Conservation (phyloP, 92 coral and sea anemone species). For the Actinernus sp. region DNA sequence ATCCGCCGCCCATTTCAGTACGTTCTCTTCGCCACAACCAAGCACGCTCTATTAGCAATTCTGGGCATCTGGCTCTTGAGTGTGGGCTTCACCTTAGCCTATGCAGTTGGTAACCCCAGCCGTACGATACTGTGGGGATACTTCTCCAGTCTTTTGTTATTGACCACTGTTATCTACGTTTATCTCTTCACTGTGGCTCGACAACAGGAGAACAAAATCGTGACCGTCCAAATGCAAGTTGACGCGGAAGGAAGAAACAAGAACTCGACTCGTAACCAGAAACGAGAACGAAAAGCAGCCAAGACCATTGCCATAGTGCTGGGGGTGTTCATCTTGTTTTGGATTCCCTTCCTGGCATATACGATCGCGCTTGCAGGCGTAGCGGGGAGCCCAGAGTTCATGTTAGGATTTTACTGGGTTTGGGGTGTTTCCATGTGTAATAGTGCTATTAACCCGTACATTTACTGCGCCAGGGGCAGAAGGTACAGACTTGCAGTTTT, state of each 20-base stretch:
- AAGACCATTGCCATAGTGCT: conserved; percentile 48
- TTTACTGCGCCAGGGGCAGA: conserved; percentile 44
- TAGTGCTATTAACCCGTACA: conserved; percentile 49
- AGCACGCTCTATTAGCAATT: conserved; percentile 9
- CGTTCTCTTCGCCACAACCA: conserved; percentile 11
- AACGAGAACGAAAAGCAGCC: conserved; percentile 41
- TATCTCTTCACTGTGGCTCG: conserved; percentile 23
- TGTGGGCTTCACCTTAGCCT: not conserved
- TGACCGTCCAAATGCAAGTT: not conserved
- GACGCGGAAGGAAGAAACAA: not conserved
- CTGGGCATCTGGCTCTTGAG: conserved; percentile 8
- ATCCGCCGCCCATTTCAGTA: conserved; percentile 38
- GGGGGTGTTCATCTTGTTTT: conserved; percentile 39
- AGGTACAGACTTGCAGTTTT: conserved; percentile 28
- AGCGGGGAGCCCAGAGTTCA: conserved; percentile 8
- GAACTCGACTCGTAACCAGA: conserved; percentile 3
- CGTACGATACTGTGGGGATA: conserved; percentile 15
- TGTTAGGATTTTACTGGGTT: conserved; percentile 31
- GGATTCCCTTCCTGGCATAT: conserved; percentile 34
- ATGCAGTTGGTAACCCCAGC: no score
- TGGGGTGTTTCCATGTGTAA: conserved; percentile 35
- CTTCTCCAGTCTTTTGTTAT: conserved; percentile 5
- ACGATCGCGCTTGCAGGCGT: conserved; percentile 6
- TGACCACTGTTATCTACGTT: conserved; percentile 14
- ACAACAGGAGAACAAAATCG: conserved; percentile 10